Conservation (phyloP, 2,113 vertebrate species). For the Strix aluco region DNA sequence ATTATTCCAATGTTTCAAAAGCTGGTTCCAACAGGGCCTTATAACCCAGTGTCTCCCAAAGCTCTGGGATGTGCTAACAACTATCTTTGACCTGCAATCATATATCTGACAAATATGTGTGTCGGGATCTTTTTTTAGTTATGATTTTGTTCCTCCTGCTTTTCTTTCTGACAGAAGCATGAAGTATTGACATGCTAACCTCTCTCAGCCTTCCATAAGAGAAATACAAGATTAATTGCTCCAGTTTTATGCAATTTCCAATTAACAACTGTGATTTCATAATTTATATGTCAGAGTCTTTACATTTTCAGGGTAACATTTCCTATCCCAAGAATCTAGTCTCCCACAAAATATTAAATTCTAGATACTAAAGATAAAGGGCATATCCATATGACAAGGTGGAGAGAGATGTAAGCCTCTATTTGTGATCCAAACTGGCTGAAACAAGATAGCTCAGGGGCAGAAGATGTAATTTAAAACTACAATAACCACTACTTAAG, state of each 20-base stretch:
- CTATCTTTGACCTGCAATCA: not conserved
- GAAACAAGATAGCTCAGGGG: not conserved
- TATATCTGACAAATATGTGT: not conserved
- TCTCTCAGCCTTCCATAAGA: not conserved
- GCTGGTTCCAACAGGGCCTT: not conserved
- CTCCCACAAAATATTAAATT: not conserved
- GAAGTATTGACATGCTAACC: not conserved
- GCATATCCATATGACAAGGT: not conserved
- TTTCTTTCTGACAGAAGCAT: not conserved
- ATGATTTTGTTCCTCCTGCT: not conserved
- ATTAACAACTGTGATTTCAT: not conserved
- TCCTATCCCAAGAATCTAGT: not conserved
- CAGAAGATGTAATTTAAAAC: not conserved
- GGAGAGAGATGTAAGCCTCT: not conserved
- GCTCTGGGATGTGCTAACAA: not conserved
- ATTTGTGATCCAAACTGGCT: not conserved
- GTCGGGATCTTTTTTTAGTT: not conserved
- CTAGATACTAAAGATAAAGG: not conserved
- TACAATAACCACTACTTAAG: not conserved
- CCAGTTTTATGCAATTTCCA: not conserved
- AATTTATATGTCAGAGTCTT: not conserved
- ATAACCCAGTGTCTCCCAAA: not conserved
- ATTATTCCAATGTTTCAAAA: not conserved
- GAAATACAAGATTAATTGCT: not conserved
- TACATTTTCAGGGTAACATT: not conserved